Base-by-base conservation (phyloP, 2,113 vertebrate species). In the Xiphophorus hellerii region DNA sequence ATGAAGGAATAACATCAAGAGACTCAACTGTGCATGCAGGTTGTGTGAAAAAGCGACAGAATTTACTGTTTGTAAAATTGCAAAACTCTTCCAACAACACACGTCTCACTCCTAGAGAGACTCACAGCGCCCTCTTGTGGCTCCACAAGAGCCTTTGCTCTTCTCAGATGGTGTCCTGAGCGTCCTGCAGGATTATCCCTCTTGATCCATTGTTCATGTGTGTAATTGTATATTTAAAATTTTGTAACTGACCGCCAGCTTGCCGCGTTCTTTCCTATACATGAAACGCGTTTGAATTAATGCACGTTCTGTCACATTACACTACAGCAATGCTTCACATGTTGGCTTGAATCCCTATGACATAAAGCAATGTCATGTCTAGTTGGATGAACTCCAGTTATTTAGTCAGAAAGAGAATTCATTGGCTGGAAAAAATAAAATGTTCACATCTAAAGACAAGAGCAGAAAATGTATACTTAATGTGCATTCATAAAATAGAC, bases 151-250 rank as follows among this genome's bases (percentile, higher is more conserved):
- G 8, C 12, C 0, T 51, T 35, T 39, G 76, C 0, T 29, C 66
- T 0, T 15, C 17, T 31, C 76, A 87, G 82, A 82, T 88, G 88
- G 88, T 44, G 62, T 72, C 73, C 68, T 70, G 71, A 62, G 74
- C 28, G 42, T 64, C 54, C 27, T 66, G 44, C 30, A 77, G 88
- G 91, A 92, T 93, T 88, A 93, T 89, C 87, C 69, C 28, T 37
- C 20, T 7, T 88, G 67, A 87, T 74, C 84, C 82, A 74, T 68
- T 76, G 73, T 10, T 60, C 42, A 67, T 66, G 37, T 66, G 65
- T 66, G 37, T 27, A 11, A 25, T 25, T 58, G 51, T 11, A 9
- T 58, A 3, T 58, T 58, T 10, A n/a, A 58, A 58, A 54, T n/a
- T 1, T 5, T 22, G 22, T 58, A n/a, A n/a, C 22, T 58, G 51